Conservation (phyloP, 2,888 invertebrate species). For the Cryptosula pallasiana region DNA sequence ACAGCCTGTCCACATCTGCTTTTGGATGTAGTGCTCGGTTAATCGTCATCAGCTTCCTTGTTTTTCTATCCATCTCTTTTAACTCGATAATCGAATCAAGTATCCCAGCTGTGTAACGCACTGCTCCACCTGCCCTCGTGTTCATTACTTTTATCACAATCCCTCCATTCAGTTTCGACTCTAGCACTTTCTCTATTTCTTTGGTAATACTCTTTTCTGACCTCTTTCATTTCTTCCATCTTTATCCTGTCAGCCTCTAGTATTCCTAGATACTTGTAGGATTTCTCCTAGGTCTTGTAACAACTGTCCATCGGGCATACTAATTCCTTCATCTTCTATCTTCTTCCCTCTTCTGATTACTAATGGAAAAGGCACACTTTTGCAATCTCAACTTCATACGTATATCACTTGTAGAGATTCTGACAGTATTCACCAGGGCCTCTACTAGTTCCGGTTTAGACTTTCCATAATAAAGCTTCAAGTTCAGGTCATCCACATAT, state of each 20-base stretch:
- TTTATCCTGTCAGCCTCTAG: neutral
- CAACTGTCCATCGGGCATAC: neutral
- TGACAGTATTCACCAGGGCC: neutral
- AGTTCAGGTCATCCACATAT: neutral
- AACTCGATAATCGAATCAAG: neutral
- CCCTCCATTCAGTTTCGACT: neutral
- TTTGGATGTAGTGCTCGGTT: neutral
- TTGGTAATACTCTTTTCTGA: neutral
- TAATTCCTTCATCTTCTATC: neutral
- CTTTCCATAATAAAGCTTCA: conserved; percentile 12
- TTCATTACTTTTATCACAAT: neutral
- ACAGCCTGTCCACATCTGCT: conserved; percentile 14
- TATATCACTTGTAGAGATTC: neutral
- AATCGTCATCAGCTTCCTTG: neutral
- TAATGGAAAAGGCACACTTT: neutral
- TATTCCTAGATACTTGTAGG: neutral
- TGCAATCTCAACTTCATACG: neutral
- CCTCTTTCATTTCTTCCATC: neutral
- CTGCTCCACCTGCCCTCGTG: neutral
- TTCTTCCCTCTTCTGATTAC: neutral
- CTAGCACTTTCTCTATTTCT: neutral
- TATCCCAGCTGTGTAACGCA: conserved; percentile 10
- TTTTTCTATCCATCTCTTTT: conserved; percentile 7
- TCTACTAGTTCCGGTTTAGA: neutral
- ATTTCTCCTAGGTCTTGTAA: neutral